These are phyloP conservation scores for Microcebus tavaratra DNA, from an alignment of 2,113 vertebrate species.

Conservation along the genomic window DNA sequence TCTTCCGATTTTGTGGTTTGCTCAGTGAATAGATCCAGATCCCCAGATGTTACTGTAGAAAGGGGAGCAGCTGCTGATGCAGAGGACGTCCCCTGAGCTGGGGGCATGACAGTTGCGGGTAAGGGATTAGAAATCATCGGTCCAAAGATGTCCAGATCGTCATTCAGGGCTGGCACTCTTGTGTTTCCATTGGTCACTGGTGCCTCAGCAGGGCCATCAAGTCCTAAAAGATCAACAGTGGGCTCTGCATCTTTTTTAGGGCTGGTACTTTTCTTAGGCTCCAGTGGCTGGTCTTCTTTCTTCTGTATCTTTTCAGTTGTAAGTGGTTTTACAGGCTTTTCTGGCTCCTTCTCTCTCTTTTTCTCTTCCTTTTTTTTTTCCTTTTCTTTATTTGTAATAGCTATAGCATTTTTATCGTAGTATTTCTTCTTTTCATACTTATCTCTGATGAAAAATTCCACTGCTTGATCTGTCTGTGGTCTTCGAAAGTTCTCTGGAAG, in stretches of 20 bases:
- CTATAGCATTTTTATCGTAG: too few species aligned
- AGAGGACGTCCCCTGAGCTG: constrained; percentile 89
- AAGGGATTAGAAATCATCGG: constrained; percentile 99
- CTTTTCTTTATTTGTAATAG: too few species aligned
- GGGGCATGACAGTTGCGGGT: constrained; percentile 85
- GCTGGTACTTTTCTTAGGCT: constrained; percentile 87
- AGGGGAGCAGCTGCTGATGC: constrained; percentile 85
- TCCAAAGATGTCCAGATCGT: constrained; percentile 97
- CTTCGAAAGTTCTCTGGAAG: too few species aligned
- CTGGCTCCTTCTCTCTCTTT: too few species aligned
- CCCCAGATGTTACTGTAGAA: constrained; percentile 83
- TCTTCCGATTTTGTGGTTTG: constrained; percentile 92
- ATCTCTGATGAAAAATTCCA: too few species aligned
- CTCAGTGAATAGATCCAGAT: constrained; percentile 94
- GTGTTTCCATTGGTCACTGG: constrained; percentile 86
- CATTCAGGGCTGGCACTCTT: constrained; percentile 83
- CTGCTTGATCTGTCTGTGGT: too few species aligned
- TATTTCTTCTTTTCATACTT: too few species aligned
- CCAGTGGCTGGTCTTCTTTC: constrained; percentile 91
- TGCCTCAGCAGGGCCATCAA: constrained; percentile 90
- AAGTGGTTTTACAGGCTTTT: too few species aligned
- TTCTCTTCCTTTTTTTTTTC: too few species aligned
- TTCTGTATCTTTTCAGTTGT: constrained; percentile 87
- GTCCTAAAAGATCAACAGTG: constrained; percentile 94
- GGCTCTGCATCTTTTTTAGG: constrained; percentile 90